Conservation (phyloP, 2,113 vertebrate species). For the Cephalopterus ornatus region DNA sequence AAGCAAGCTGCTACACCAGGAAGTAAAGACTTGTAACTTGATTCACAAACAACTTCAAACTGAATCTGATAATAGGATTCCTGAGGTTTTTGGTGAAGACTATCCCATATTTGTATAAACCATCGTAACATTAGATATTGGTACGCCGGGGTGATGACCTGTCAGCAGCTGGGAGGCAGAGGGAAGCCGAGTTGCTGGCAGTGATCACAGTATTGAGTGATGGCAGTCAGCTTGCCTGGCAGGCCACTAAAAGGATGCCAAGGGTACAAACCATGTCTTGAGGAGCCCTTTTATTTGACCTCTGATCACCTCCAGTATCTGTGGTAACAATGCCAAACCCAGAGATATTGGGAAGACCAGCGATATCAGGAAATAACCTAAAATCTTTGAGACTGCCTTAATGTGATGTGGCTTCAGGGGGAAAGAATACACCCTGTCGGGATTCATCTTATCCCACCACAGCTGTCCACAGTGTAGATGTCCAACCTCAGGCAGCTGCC, state of each 20-base stretch:
- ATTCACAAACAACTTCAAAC: background rate
- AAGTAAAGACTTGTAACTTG: constrained; percentile 64
- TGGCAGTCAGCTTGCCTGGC: background rate
- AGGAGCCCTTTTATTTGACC: background rate
- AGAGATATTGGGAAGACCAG: background rate
- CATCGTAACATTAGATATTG: background rate
- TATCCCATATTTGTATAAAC: background rate
- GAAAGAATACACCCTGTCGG: background rate
- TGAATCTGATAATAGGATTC: background rate
- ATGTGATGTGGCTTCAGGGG: background rate
- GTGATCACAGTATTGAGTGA: background rate
- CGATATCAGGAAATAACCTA: background rate
- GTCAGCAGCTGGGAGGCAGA: background rate
- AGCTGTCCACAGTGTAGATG: background rate
- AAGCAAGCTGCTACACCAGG: background rate
- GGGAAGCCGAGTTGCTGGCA: background rate
- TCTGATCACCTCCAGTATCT: background rate
- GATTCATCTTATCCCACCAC: background rate
- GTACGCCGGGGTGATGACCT: background rate
- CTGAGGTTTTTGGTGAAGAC: background rate
- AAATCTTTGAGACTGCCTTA: background rate
- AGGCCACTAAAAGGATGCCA: background rate
- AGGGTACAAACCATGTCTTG: background rate
- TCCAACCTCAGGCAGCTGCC: background rate
- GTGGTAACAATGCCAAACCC: background rate